phyloP scores from a whole-genome alignment of 2,797 vertebrate species.

The Graptemys geographica region DNA sequence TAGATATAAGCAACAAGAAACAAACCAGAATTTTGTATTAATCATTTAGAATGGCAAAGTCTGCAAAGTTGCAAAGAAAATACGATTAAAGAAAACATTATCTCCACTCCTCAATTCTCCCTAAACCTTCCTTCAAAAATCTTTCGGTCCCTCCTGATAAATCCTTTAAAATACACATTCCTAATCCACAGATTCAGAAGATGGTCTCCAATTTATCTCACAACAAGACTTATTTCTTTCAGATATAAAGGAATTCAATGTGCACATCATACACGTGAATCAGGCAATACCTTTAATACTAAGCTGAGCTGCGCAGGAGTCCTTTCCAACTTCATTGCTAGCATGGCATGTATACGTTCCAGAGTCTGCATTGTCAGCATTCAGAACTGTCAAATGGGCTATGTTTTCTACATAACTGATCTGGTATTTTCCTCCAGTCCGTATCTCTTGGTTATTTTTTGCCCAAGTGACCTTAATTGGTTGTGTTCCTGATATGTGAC shows the following conservation, averaged over 20 bases:
- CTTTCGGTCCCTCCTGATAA: not conserved
- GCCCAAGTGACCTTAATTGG: constrained; percentile 95
- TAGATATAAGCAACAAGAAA: not conserved
- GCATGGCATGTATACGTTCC: constrained; percentile 92
- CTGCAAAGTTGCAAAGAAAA: not conserved
- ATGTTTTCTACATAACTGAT: constrained; percentile 91
- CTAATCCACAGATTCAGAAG: not conserved
- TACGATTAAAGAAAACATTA: not conserved
- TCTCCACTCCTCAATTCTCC: not conserved
- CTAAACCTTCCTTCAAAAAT: not conserved
- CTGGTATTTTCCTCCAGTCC: constrained; percentile 93
- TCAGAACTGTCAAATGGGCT: constrained; percentile 89
- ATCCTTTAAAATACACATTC: not conserved
- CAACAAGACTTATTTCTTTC: not conserved
- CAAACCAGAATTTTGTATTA: not conserved
- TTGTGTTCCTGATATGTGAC: constrained; percentile 92
- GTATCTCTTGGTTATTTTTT: constrained; percentile 96
- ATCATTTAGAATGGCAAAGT: not conserved
- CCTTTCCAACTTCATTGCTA: constrained; percentile 94
- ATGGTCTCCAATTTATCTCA: not conserved
- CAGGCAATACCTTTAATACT: constrained; percentile 90
- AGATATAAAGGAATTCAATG: not conserved
- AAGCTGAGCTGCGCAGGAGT: constrained; percentile 91
- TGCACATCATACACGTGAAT: not conserved
- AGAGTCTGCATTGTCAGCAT: constrained; percentile 89